Conservation (phyloP, 2,797 vertebrate genomes). For the Phaenicophaeus curvirostris region DNA sequence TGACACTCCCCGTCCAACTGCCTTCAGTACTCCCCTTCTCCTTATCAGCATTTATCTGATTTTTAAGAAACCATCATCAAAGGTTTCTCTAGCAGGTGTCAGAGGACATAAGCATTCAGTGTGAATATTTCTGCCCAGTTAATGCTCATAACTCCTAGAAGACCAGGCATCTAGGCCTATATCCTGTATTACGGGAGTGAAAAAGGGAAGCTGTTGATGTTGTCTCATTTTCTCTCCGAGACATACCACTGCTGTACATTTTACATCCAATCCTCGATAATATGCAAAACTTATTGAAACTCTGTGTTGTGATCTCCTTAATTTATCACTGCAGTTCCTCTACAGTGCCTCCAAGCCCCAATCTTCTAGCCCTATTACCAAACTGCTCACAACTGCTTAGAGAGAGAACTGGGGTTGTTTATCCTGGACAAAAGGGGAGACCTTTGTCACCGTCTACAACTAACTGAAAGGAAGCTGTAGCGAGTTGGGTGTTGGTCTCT, state of each 20-base stretch:
- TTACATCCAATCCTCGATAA: background rate
- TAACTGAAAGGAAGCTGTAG: too few species aligned
- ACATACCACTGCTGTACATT: background rate
- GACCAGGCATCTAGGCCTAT: background rate
- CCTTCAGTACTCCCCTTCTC: background rate
- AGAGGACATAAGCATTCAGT: background rate
- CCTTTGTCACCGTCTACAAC: too few species aligned
- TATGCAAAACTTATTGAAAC: background rate
- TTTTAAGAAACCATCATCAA: background rate
- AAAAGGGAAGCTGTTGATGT: background rate
- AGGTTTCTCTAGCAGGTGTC: background rate
- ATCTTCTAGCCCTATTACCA: background rate
- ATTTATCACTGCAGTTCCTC: background rate
- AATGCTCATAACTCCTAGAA: background rate
- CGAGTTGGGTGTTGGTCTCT: too few species aligned
- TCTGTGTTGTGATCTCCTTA: background rate
- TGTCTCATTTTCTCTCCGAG: background rate
- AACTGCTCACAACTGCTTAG: background rate
- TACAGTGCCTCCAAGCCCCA: background rate
- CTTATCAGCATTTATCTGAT: background rate
- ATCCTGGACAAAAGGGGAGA: too few species aligned
- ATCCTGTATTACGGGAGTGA: background rate
- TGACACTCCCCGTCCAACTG: background rate
- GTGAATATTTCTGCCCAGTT: background rate
- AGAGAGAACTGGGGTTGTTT: too few species aligned